Percentiles rank a stretch among this genome's conserved stretches.
Conservation (phyloP, 2,888 invertebrate species). For the Thelaira solivaga region DNA sequence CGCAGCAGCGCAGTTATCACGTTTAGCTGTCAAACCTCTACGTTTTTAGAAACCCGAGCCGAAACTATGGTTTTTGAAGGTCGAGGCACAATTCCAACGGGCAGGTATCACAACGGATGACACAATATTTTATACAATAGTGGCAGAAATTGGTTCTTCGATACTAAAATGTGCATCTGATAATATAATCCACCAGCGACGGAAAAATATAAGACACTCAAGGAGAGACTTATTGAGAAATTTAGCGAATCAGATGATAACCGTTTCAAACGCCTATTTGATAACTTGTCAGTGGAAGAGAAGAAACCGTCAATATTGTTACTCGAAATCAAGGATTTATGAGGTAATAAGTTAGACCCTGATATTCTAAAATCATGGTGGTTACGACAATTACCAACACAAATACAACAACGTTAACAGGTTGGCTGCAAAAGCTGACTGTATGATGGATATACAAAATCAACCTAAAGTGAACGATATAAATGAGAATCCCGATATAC, state of each 20-base stretch:
- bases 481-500: no score
- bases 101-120: neutral
- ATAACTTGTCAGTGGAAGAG: neutral
- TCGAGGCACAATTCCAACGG: neutral
- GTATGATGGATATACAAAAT: no score
- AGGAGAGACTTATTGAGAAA: neutral
- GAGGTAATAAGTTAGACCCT: neutral
- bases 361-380: slow-evolving; percentile 5
- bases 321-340: neutral
- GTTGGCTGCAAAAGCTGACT: no score
- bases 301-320: slow-evolving; percentile 13
- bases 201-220: neutral
- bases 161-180: slow-evolving; percentile 4
- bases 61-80: neutral
- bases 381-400: no score
- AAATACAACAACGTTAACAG: no score
- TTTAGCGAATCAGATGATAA: neutral
- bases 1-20: neutral
- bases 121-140: neutral
- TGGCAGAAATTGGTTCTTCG: neutral
- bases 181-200: neutral
- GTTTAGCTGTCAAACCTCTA: neutral
- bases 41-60: neutral
- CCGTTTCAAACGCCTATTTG: slow-evolving; percentile 2
- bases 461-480: no score